These are phyloP conservation scores for Holcopasites calliopsidis DNA, from an alignment of 1,140 invertebrate genomes.

Conservation along the genomic window DNA sequence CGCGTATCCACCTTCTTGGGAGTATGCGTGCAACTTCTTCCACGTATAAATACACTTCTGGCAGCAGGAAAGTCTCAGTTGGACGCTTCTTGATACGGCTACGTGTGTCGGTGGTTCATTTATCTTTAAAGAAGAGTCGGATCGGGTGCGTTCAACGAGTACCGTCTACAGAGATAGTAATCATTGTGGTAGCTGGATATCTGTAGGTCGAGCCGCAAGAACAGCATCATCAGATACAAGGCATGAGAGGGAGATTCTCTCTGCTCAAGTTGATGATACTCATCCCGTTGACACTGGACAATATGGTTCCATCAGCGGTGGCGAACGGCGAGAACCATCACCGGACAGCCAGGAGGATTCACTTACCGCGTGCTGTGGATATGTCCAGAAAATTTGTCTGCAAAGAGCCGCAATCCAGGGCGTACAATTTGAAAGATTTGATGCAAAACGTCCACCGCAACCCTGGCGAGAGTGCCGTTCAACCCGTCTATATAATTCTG, in stretches of 20 bases:
- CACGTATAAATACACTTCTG: slow-evolving; percentile 71
- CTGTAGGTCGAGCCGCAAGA: too few species aligned
- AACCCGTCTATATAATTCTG: slow-evolving; percentile 62
- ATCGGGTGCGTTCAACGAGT: neutral
- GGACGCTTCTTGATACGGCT: slow-evolving; percentile 48
- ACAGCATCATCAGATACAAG: neutral
- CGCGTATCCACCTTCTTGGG: slow-evolving; percentile 28
- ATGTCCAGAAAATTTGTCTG: slow-evolving; percentile 48
- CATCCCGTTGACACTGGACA: slow-evolving; percentile 30
- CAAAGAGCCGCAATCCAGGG: slow-evolving; percentile 57
- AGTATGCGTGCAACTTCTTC: slow-evolving; percentile 56
- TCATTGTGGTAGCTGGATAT: neutral
- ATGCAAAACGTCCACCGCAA: slow-evolving; percentile 43
- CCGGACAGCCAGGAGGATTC: slow-evolving; percentile 18
- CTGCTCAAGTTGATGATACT: slow-evolving; percentile 42
- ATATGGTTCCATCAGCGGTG: slow-evolving; percentile 4
- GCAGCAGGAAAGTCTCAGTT: slow-evolving; percentile 67
- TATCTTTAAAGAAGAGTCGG: neutral
- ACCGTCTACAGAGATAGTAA: neutral
- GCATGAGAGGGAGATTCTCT: slow-evolving; percentile 29
- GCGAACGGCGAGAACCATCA: slow-evolving; percentile 13
- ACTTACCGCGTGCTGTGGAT: slow-evolving; percentile 35
- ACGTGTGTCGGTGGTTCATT: slow-evolving; percentile 14
- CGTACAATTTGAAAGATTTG: slow-evolving; percentile 65
- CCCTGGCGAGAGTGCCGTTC: slow-evolving; percentile 43